Percentiles rank a stretch among this genome's conserved stretches.
Evolutionary conservation across 2,113 vertebrate genomes (phyloP).

Genomic region (Antigone vipio): DNA sequence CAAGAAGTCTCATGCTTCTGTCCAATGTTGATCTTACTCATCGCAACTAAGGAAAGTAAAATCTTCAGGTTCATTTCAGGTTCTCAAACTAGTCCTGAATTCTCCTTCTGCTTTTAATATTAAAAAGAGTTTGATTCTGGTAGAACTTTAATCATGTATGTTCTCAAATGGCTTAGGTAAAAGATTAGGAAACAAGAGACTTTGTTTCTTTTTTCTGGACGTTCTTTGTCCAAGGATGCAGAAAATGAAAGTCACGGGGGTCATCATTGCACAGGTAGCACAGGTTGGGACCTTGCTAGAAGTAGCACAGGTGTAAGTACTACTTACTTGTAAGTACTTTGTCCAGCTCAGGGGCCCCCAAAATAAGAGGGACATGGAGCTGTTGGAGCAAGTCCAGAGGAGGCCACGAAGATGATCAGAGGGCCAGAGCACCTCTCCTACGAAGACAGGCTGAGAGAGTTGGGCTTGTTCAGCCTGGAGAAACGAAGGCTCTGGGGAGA

Average conservation of each 20-base stretch:
- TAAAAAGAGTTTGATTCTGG: neutral
- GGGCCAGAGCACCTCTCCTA: no score
- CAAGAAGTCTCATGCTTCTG: neutral
- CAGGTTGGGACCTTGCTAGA: neutral
- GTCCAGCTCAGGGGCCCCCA: no score
- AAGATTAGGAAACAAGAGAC: neutral
- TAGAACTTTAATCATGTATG: neutral
- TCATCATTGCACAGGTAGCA: accelerated
- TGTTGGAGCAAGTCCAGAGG: no score
- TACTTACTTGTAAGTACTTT: no score
- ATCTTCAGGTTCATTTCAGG: neutral
- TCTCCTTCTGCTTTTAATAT: neutral
- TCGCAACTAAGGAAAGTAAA: neutral
- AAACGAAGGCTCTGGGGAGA: no score
- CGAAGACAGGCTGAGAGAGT: no score
- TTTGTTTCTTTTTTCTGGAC: neutral
- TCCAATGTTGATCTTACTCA: neutral
- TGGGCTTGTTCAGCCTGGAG: no score
- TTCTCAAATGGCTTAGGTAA: neutral
- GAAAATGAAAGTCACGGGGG: no score
- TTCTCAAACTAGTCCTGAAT: neutral
- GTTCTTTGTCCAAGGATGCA: neutral
- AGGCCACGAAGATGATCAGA: no score
- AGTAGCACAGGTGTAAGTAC: neutral
- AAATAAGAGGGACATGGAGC: no score